phyloP scores from a whole-genome alignment of 2,888 invertebrate species.

The Temnothorax ravouxi region DNA sequence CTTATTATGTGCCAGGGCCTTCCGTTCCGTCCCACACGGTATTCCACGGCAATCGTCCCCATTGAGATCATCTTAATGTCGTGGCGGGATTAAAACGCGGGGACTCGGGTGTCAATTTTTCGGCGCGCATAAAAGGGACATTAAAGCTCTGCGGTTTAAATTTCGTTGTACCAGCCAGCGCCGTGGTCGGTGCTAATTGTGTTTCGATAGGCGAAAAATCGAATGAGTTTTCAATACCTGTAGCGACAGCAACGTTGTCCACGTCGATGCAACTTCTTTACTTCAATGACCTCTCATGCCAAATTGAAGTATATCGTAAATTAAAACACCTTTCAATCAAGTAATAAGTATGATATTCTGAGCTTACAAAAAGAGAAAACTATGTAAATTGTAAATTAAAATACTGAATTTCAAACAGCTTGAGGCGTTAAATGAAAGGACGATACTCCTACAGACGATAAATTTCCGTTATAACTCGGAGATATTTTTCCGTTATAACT shows the following conservation, averaged over 20 bases:
- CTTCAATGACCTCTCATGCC: background rate
- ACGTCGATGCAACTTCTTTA: background rate
- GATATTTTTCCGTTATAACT: conserved; percentile 25
- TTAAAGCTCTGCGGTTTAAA: conserved; percentile 46
- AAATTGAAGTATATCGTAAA: background rate
- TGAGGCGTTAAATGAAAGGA: background rate
- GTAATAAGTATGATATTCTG: background rate
- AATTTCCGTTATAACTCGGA: background rate
- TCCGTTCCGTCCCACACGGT: conserved; percentile 71
- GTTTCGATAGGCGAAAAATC: conserved; percentile 32
- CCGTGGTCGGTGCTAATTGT: conserved; percentile 1
- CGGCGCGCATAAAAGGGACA: conserved; percentile 53
- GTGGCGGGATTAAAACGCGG: conserved; percentile 66
- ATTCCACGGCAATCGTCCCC: conserved; percentile 59
- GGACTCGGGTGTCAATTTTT: conserved; percentile 73
- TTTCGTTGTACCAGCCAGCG: conserved; percentile 2
- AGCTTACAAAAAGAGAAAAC: background rate
- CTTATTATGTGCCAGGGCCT: conserved; percentile 74
- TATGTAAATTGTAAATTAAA: conserved; percentile 8
- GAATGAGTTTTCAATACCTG: background rate
- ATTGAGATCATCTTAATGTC: conserved; percentile 73
- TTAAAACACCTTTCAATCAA: background rate
- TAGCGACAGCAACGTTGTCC: background rate
- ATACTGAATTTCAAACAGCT: conserved; percentile 5
- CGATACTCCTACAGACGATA: background rate